phyloP scores from a whole-genome alignment of 2,888 invertebrate genomes.

The Isoperla grammatica region DNA sequence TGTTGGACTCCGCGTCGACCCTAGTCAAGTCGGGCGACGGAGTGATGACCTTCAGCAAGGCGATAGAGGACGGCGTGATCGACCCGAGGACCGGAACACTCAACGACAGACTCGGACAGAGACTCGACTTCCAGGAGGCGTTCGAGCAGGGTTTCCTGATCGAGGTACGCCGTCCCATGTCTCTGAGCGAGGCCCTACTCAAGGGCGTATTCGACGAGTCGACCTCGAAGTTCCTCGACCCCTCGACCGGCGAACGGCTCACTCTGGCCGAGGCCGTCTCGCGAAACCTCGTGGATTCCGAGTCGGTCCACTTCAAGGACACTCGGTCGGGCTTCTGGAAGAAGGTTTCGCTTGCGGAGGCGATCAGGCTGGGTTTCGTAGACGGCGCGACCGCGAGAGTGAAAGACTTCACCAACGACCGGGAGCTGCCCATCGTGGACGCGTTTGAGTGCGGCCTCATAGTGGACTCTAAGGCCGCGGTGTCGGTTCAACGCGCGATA shows the following conservation, averaged over 20 bases:
- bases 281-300: conserved; percentile 72
- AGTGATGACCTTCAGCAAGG: conserved; percentile 75
- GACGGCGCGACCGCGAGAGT: conserved; percentile 56
- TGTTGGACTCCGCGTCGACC: conserved; percentile 81
- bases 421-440: conserved; percentile 64
- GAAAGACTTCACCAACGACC: conserved; percentile 58
- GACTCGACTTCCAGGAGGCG: conserved; percentile 75
- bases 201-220: conserved; percentile 74
- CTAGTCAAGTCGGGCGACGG: conserved; percentile 72
- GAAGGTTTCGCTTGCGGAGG: conserved; percentile 71
- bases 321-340: conserved; percentile 68
- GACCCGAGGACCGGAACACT: conserved; percentile 70
- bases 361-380: conserved; percentile 67
- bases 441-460: conserved; percentile 75
- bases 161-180: conserved; percentile 75
- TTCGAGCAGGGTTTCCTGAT: conserved; percentile 76
- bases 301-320: conserved; percentile 78
- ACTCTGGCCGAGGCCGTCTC: conserved; percentile 79
- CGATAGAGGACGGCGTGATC: conserved; percentile 69
- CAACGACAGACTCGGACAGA: conserved; percentile 49
- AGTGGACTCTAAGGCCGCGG: conserved; percentile 72
- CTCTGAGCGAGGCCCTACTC: conserved; percentile 72
- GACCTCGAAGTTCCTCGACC: conserved; percentile 78
- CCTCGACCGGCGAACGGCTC: conserved; percentile 68
- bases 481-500: conserved; percentile 76